Conservation (phyloP, 2,888 invertebrate genomes). For the Galeruca laticollis region DNA sequence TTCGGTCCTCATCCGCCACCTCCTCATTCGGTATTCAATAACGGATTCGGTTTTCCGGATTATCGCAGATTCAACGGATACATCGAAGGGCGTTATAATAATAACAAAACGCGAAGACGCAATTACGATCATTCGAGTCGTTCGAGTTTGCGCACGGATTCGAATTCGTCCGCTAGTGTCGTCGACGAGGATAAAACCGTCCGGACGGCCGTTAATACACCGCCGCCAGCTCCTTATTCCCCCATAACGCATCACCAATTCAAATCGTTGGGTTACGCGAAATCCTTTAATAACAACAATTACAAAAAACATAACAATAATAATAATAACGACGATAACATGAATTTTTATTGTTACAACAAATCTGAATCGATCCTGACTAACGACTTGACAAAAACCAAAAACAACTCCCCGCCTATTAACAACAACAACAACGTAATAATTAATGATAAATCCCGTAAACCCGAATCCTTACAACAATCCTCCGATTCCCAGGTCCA, state of each 20-base stretch:
- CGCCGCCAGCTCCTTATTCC: conserved; percentile 53
- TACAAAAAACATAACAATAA: conserved; percentile 40
- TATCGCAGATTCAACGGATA: conserved; percentile 39
- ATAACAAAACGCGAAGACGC: conserved; percentile 22
- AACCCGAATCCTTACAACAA: conserved; percentile 29
- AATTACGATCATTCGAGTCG: conserved; percentile 52
- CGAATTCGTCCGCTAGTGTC: conserved; percentile 60
- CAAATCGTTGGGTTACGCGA: conserved; percentile 32
- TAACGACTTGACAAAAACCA: conserved; percentile 9
- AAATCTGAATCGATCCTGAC: conserved; percentile 1
- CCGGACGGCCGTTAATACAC: conserved; percentile 45
- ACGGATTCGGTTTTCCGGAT: conserved; percentile 26
- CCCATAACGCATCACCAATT: conserved; percentile 49
- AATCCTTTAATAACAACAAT: conserved; percentile 43
- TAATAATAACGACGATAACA: conserved; percentile 19
- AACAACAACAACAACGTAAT: background rate
- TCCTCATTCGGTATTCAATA: conserved; percentile 12
- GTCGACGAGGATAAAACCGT: conserved; percentile 45
- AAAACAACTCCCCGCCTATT: conserved; percentile 3
- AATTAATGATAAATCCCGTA: conserved; percentile 11
- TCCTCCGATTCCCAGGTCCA: conserved; percentile 44
- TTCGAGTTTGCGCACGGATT: conserved; percentile 57
- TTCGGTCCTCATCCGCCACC: conserved; percentile 7
- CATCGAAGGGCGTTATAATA: conserved; percentile 30
- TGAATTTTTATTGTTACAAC: conserved; percentile 11